Evolutionary conservation across 1,140 invertebrate genomes (phyloP).

Genomic region (Sarcophaga peregrina): DNA sequence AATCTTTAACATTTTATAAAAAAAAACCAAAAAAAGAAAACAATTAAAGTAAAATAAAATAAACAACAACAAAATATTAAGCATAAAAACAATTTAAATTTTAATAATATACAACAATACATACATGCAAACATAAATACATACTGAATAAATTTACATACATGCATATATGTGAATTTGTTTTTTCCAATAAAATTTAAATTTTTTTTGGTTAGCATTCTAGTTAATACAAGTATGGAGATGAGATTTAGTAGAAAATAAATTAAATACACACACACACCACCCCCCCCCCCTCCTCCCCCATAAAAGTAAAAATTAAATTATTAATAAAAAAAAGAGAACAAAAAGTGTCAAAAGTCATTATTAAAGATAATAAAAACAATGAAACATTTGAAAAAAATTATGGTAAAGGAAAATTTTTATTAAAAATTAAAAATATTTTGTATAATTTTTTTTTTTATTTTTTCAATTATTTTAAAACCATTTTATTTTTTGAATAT

Average conservation of each 20-base stretch:
- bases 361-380: background rate
- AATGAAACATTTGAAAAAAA: background rate
- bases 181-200: background rate
- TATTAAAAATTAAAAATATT: no score
- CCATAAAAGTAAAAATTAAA: no score
- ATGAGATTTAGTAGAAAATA: no score
- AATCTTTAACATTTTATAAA: conserved; percentile 26
- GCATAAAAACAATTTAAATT: background rate
- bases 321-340: background rate
- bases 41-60: conserved; percentile 14
- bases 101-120: background rate
- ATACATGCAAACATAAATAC: background rate
- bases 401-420: no score
- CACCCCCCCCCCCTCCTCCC: no score
- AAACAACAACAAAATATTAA: background rate
- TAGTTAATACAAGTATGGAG: background rate
- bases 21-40: conserved; percentile 11
- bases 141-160: background rate
- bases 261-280: no score
- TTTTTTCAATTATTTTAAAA: background rate
- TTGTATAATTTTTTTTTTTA: background rate
- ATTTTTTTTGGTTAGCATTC: background rate
- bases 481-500: no score
- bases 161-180: conserved; percentile 4
- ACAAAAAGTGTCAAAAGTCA: conserved; percentile 9